Conservation (phyloP, 2,113 vertebrate genomes). For the Psammodynastes pulverulentus region DNA sequence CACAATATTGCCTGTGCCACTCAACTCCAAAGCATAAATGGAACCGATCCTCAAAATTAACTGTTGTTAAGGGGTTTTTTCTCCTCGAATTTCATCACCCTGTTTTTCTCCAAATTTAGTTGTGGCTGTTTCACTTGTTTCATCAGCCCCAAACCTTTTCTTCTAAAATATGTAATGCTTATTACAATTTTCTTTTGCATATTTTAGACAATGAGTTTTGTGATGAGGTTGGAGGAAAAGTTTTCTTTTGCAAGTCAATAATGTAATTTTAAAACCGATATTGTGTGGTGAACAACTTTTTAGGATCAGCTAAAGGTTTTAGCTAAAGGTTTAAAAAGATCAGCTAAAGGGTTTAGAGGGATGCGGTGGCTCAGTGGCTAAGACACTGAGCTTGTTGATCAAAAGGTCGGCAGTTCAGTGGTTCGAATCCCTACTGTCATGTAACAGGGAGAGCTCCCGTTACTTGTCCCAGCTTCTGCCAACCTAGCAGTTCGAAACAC, state of each 20-base stretch:
- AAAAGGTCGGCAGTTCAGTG: too few relatives aligned
- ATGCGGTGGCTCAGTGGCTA: too few relatives aligned
- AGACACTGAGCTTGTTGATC: too few relatives aligned
- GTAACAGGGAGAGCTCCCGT: too few relatives aligned
- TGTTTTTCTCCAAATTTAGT: neutral
- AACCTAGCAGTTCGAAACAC: too few relatives aligned
- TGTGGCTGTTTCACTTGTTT: neutral
- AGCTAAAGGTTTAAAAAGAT: too few relatives aligned
- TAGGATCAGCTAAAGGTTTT: neutral
- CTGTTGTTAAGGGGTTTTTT: neutral
- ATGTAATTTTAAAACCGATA: neutral
- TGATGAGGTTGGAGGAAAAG: neutral
- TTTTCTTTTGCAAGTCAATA: neutral
- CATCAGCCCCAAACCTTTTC: neutral
- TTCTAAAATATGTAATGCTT: neutral
- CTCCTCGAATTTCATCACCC: neutral
- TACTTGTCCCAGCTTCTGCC: too few relatives aligned
- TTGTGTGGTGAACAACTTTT: neutral
- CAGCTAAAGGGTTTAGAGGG: too few relatives aligned
- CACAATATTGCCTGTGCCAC: neutral
- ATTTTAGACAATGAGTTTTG: neutral
- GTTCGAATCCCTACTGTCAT: too few relatives aligned
- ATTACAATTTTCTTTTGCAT: neutral
- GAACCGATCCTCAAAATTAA: neutral
- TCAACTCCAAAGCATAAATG: neutral